Evolutionary conservation across 2,113 vertebrate species (phyloP), one percentile per base, ranked within the genome.

Genomic region (Heterocephalus glaber): DNA sequence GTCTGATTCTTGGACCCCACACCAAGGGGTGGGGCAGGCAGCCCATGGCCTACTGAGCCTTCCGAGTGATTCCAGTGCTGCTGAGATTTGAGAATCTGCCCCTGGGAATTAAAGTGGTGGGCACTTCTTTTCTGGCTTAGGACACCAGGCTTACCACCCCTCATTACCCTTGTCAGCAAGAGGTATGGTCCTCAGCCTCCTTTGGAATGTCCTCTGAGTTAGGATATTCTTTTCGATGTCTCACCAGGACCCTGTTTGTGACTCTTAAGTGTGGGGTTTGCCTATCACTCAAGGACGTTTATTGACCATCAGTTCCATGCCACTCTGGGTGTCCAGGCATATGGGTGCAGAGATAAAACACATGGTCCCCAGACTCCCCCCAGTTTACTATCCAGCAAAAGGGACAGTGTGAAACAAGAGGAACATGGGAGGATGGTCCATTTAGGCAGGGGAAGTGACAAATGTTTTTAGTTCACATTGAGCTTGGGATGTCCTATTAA

Each of bases 391-490:
- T 58, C 47, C 24, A n/a, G n/a, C 22, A 49, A n/a, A 24, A 38
- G 35, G 16, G 26, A 41, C 28, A 7, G 60, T 8, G 11, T 9
- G 7, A 35, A 10, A 16, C 33, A 66, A 60, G 38, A 38, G 35
- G 38, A 13, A 2, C 24, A 0, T 26, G 61, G 28, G 60, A 54
- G 33, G 33, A 10, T 1, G 10, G 88, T 66, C 38, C 35, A 6
- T 26, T 3, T 61, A 56, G 68, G 41, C 30, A 63, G 74, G 16
- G 28, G 24, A 47, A 38, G 52, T 8, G 14, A 47, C 56, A 11
- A 3, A 22, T 58, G 26, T 9, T 13, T 9, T 70, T 3, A 3
- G 0, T 56, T 1, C 4, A 2, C 17, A 14, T n/a, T n/a, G 81
- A 63, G 19, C 60, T 81, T 33, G 58, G 52, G 44, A 2, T n/a